Conservation (phyloP, 2,797 vertebrate genomes). For the Choloepus didactylus region DNA sequence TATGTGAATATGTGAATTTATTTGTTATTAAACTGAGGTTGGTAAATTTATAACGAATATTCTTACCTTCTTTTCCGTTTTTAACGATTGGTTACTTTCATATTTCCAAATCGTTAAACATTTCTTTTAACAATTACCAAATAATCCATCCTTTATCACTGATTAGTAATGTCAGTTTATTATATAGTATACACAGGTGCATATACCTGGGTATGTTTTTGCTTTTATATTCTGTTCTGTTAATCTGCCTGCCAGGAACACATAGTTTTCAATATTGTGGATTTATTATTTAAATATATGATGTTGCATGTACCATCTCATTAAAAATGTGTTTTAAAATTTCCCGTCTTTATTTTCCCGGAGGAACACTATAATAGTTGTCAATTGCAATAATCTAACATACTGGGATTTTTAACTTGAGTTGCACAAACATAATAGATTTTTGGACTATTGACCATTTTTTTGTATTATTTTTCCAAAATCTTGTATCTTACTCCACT, state of each 20-base stretch:
- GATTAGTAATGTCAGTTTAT: background rate
- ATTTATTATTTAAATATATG: background rate
- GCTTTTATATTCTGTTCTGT: background rate
- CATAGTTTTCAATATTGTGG: background rate
- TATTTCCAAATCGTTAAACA: background rate
- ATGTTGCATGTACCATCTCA: background rate
- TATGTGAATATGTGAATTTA: background rate
- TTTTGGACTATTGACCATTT: background rate
- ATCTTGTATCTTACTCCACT: background rate
- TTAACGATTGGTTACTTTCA: background rate
- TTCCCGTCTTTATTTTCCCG: background rate
- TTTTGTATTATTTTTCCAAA: background rate
- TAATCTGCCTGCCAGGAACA: background rate
- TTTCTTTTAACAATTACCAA: background rate
- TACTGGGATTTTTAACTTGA: background rate
- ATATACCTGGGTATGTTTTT: background rate
- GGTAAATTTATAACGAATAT: background rate
- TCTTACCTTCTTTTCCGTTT: background rate
- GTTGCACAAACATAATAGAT: conserved; percentile 11
- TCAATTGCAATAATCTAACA: background rate
- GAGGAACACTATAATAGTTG: background rate
- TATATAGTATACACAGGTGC: background rate
- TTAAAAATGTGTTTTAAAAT: background rate
- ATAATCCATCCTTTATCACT: background rate
- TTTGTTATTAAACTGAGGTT: background rate